These are phyloP conservation scores for Erynnis tages DNA, from an alignment of 2,888 invertebrate species.

Conservation along the genomic window DNA sequence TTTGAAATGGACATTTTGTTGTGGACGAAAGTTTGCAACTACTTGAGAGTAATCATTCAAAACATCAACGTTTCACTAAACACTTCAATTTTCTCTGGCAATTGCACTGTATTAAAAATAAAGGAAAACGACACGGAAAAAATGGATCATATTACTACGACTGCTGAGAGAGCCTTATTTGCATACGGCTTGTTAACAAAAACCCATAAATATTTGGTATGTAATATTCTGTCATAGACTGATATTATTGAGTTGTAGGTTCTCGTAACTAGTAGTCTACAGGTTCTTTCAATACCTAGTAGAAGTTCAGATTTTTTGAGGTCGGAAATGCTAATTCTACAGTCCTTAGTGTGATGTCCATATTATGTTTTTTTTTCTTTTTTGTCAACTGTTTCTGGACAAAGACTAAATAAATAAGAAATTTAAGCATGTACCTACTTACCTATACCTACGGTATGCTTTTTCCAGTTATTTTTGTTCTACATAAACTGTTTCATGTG, in stretches of 20 bases:
- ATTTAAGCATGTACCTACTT: too few species aligned
- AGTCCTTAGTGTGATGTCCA: too few species aligned
- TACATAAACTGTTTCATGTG: constrained; percentile 3
- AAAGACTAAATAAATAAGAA: too few species aligned
- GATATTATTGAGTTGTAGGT: too few species aligned
- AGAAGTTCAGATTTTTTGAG: too few species aligned
- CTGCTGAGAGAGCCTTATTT: constrained; percentile 27
- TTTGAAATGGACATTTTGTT: constrained; percentile 16
- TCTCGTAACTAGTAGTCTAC: too few species aligned
- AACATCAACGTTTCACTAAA: constrained; percentile 2
- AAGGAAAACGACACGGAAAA: not conserved
- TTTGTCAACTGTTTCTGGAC: too few species aligned
- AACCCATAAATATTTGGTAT: constrained; percentile 28
- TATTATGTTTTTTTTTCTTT: too few species aligned
- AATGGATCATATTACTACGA: not conserved
- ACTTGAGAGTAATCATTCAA: constrained; percentile 1
- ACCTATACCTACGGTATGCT: not conserved
- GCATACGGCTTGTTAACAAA: constrained; percentile 24
- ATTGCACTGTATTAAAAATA: not conserved
- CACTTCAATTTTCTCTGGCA: not conserved
- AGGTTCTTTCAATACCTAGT: too few species aligned
- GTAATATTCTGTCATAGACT: not conserved
- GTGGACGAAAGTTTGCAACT: constrained; percentile 8
- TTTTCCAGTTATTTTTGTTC: constrained; percentile 8
- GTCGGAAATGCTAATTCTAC: too few species aligned